Conservation (phyloP, 2,888 invertebrate species). For the Pheosia gnoma region DNA sequence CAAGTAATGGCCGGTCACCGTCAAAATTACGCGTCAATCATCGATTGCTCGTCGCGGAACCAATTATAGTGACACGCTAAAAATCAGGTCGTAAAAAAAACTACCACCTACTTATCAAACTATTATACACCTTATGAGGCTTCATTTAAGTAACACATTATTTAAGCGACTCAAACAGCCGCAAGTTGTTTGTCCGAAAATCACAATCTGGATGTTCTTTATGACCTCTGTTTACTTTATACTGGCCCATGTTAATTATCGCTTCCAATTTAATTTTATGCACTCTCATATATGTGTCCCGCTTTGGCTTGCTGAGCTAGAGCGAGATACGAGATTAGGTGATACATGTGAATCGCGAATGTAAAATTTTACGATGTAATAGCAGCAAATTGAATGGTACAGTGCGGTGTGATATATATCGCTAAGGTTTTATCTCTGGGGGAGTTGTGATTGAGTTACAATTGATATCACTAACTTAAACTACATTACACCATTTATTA, state of each 20-base stretch:
- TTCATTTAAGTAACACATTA: slow-evolving; percentile 43
- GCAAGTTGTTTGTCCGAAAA: slow-evolving; percentile 51
- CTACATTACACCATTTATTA: too few relatives aligned
- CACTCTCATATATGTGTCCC: slow-evolving; percentile 40
- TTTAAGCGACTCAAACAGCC: slow-evolving; percentile 37
- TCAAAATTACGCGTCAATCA: slow-evolving; percentile 59
- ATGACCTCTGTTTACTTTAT: slow-evolving; percentile 65
- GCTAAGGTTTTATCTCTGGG: slow-evolving; percentile 25
- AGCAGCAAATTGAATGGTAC: slow-evolving; percentile 31
- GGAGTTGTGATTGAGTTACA: slow-evolving; percentile 1
- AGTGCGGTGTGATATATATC: slow-evolving; percentile 48
- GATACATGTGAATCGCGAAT: slow-evolving; percentile 66
- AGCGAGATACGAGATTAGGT: slow-evolving; percentile 48
- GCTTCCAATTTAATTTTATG: slow-evolving; percentile 66
- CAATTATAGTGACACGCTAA: slow-evolving; percentile 62
- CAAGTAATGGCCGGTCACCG: slow-evolving; percentile 42
- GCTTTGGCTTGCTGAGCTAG: slow-evolving; percentile 29
- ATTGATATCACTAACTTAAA: too few relatives aligned
- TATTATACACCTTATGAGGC: slow-evolving; percentile 40
- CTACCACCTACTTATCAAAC: slow-evolving; percentile 35
- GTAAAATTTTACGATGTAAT: slow-evolving; percentile 74
- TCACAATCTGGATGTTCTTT: slow-evolving; percentile 43
- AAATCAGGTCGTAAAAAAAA: slow-evolving; percentile 49
- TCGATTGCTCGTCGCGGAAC: slow-evolving; percentile 52
- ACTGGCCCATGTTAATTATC: slow-evolving; percentile 67